These are phyloP conservation scores for Cyaniris semiargus DNA, from an alignment of 2,888 invertebrate species.

Conservation along the genomic window DNA sequence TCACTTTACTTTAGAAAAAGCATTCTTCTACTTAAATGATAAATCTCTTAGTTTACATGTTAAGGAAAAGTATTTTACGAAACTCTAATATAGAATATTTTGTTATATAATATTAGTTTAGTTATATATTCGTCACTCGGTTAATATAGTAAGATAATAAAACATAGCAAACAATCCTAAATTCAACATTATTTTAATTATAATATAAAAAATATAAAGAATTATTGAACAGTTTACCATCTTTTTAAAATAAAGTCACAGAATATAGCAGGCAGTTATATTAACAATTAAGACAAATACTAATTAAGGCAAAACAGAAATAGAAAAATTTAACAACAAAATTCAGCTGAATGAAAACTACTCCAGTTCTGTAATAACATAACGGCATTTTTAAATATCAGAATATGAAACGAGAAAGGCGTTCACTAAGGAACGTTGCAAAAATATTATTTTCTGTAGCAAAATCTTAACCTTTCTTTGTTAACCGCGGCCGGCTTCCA, in stretches of 20 bases:
- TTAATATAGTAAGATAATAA: too few relatives aligned
- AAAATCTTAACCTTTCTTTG: slow-evolving; percentile 22
- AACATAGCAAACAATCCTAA: too few relatives aligned
- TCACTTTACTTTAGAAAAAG: neutral
- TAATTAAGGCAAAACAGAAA: neutral
- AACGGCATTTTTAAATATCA: neutral
- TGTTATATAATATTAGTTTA: too few relatives aligned
- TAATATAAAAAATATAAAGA: too few relatives aligned
- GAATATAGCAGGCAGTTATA: neutral
- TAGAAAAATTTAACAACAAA: neutral
- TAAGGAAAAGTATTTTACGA: too few relatives aligned
- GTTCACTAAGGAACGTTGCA: neutral
- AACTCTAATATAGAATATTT: too few relatives aligned
- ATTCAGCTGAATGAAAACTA: neutral
- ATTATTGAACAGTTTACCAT: too few relatives aligned
- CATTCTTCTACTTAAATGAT: neutral
- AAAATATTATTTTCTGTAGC: slow-evolving; percentile 11
- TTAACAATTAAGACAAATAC: neutral
- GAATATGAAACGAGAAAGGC: neutral
- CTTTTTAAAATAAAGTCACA: too few relatives aligned
- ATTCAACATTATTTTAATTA: too few relatives aligned
- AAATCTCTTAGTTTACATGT: too few relatives aligned
- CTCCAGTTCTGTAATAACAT: neutral
- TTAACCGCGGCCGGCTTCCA: neutral
- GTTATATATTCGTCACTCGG: too few relatives aligned